Conservation (phyloP, 2,113 vertebrate species). For the Odontophorus gujanensis region DNA sequence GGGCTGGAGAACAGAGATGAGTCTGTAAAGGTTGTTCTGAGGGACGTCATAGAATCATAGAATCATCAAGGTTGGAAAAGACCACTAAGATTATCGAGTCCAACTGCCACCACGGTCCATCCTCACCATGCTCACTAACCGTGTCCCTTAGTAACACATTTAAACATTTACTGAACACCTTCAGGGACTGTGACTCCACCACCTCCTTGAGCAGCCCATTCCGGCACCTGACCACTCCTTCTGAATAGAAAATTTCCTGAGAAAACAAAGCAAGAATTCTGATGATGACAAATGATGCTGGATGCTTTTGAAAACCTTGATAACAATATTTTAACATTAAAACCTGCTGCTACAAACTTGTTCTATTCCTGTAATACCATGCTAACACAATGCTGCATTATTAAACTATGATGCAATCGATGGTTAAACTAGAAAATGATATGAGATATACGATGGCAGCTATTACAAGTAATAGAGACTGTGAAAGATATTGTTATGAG, state of each 20-base stretch:
- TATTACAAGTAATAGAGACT: background rate
- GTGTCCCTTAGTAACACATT: too few relatives aligned
- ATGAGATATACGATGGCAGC: background rate
- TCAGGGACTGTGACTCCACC: too few relatives aligned
- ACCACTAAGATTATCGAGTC: too few relatives aligned
- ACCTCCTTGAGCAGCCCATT: too few relatives aligned
- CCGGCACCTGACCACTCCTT: too few relatives aligned
- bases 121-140: too few relatives aligned
- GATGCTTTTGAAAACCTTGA: background rate
- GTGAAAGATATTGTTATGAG: background rate
- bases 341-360: background rate
- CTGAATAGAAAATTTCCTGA: background rate
- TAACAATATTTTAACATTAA: background rate
- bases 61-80: too few relatives aligned
- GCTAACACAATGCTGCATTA: background rate
- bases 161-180: too few relatives aligned
- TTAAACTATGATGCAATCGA: background rate
- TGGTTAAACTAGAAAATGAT: background rate
- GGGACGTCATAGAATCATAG: background rate
- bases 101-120: too few relatives aligned
- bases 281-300: background rate
- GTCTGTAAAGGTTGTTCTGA: background rate
- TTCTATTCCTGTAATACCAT: background rate
- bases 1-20: background rate
- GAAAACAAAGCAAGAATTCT: background rate